Evolutionary conservation across 1,140 invertebrate species (phyloP), one percentile per base, ranked within the genome.

Genomic region (Polypedilum vanderplanki): DNA sequence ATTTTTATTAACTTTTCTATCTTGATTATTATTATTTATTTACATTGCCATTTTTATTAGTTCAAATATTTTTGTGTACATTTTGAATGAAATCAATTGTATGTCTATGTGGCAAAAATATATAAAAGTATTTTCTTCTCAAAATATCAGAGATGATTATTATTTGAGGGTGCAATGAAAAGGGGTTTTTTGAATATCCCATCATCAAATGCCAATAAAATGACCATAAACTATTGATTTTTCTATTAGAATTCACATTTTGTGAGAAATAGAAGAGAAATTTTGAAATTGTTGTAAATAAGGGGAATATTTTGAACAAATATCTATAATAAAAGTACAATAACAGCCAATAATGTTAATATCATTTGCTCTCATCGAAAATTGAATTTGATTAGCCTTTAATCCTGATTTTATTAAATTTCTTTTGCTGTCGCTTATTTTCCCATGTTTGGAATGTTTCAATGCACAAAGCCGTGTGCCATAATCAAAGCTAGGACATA

Each of bases 371-470:
- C 46, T n/a, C 24, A 33, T 33, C 24, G 10, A 57, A 57, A 22
- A 70, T 18, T n/a, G 65, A 70, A 70, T 70, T 70, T 70, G 20
- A 70, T 70, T 70, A 70, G 65, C 20, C 24, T 20, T 22, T 70
- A 70, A 70, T 70, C 65, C 65, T 20, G 65, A 70, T 70, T 70
- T 70, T 70, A 70, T 70, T 74, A 57, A 24, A 24, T 46, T 57
- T 57, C n/a, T 15, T 17, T 15, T 57, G n/a, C n/a, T 57, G 46
- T 8, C 46, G 46, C n/a, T 2, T 12, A 57, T 57, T 57, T 57
- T 17, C n/a, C n/a, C 10, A 17, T 17, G n/a, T 17, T 15, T 12
- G 8, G 8, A 57, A 57, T 57, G 10, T 57, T 57, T 41, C 24
- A 33, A 3, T 33, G 24, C 46, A 57, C 46, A 57, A 4, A 15